Percentiles rank a stretch among this genome's conserved stretches.
phyloP scores from a whole-genome alignment of 2,797 vertebrate genomes.

The Sus cebifrons region DNA sequence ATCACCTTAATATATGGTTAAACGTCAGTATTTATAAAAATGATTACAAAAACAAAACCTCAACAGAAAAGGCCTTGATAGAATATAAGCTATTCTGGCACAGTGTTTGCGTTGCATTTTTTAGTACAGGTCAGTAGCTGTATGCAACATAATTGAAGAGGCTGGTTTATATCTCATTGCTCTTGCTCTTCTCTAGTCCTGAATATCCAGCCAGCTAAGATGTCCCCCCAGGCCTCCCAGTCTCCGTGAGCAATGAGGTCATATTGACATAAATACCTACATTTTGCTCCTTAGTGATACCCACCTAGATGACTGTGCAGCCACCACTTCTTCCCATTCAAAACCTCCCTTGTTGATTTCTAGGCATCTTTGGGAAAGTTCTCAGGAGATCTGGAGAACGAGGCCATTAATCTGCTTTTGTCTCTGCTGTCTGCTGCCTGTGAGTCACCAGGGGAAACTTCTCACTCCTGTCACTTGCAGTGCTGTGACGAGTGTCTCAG shows the following conservation, averaged over 20 bases:
- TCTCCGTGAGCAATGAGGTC: not conserved
- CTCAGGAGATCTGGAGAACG: not conserved
- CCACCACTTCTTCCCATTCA: not conserved
- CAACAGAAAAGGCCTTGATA: not conserved
- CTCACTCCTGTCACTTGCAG: not conserved
- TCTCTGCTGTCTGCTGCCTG: not conserved
- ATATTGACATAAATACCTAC: not conserved
- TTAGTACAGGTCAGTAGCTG: not conserved
- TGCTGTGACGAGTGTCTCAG: not conserved
- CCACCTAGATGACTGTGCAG: not conserved
- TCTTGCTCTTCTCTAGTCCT: not conserved
- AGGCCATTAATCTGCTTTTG: constrained; percentile 28
- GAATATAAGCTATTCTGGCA: not conserved
- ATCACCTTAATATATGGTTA: not conserved
- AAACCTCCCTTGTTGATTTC: constrained; percentile 25
- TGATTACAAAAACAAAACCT: constrained; percentile 43
- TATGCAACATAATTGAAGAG: not conserved
- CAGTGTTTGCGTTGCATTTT: not conserved
- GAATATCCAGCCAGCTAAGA: not conserved
- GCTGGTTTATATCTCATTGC: not conserved
- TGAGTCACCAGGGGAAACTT: not conserved
- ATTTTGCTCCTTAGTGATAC: not conserved
- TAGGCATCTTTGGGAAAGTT: not conserved
- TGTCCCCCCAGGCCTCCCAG: not conserved
- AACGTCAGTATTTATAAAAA: constrained; percentile 28